Base-by-base conservation (phyloP, 2,888 invertebrate species). In the Mythimna impura region DNA sequence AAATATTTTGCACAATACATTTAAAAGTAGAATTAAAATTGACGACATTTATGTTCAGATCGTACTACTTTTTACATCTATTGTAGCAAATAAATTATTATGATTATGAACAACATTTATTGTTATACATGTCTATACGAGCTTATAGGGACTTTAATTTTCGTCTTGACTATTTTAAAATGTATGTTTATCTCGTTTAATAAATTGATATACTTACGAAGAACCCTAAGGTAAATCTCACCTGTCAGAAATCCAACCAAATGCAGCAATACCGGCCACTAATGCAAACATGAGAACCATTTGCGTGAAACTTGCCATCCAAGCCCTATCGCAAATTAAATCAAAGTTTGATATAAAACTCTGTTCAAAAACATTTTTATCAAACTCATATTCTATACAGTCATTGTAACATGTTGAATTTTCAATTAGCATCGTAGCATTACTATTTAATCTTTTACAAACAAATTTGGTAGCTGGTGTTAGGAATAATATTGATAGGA, bases 211-310 rank as follows among this genome's bases (percentile, higher is more conserved):
- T 17, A n/a, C n/a, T n/a, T n/a, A 17, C 17, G 17, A 47, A 17
- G 47, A 17, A 9, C 47, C 6, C 5, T 47, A 1, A 47, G 6
- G 17, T 17, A 17, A 47, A 47, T 40, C 97, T 73, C 78, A 93
- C 94, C 92, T 92, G 76, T 94, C 94, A 57, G 94, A 93, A 61
- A 92, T 72, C 94, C 93, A 94, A 40, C 94, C 93, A 78, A 91
- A 90, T 3, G 88, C 4, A 22, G 86, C 85, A 22, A 90, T 87
- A 1, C 94, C 94, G 8, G 90, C 14, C 30, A 93, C 73, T 14
- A 93, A 63, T 0, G 93, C 94, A 57, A 93, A 86, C 93, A 93
- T 93, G 69, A 92, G 64, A 5, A 90, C 76, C 3, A 89, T 89
- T 76, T 94, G 94, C 0, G 88, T 84, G 40, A 94, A 90, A 74